These are phyloP conservation scores for Sthenelais limicola DNA, from an alignment of 2,888 invertebrate genomes.

Conservation along the genomic window DNA sequence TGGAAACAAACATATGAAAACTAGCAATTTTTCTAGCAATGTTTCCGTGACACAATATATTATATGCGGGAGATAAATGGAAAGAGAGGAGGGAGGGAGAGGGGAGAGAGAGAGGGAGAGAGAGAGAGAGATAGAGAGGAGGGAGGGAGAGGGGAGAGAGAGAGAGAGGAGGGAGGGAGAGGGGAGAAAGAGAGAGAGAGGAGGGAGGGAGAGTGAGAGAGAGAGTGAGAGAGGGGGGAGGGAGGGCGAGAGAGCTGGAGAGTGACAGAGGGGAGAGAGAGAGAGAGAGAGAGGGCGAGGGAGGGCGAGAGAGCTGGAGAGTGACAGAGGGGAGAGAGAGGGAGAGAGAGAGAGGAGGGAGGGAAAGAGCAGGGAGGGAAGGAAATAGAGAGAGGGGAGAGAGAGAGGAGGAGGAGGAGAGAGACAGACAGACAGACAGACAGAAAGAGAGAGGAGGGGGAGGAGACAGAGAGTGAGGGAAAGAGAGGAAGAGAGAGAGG, in stretches of 20 bases:
- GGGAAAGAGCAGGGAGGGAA: too few species aligned
- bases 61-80: too few species aligned
- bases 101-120: too few species aligned
- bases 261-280: not conserved
- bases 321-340: not conserved
- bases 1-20: too few species aligned
- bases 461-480: not conserved
- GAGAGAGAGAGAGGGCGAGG: not conserved
- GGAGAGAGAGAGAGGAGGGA: not conserved
- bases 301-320: not conserved
- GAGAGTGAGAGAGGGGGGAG: too few species aligned
- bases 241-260: too few species aligned
- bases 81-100: too few species aligned
- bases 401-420: slow-evolving; percentile 2
- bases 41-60: too few species aligned
- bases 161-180: too few species aligned
- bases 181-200: too few species aligned
- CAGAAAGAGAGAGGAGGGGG: not conserved
- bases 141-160: not conserved
- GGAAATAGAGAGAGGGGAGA: not conserved
- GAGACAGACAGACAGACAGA: not conserved
- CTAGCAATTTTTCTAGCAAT: too few species aligned
- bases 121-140: not conserved
- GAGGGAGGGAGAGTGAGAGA: too few species aligned
- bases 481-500: not conserved